Evolutionary conservation across 2,113 vertebrate genomes (phyloP), one percentile per base, ranked within the genome.

Genomic region (Ageneiosus marmoratus): DNA sequence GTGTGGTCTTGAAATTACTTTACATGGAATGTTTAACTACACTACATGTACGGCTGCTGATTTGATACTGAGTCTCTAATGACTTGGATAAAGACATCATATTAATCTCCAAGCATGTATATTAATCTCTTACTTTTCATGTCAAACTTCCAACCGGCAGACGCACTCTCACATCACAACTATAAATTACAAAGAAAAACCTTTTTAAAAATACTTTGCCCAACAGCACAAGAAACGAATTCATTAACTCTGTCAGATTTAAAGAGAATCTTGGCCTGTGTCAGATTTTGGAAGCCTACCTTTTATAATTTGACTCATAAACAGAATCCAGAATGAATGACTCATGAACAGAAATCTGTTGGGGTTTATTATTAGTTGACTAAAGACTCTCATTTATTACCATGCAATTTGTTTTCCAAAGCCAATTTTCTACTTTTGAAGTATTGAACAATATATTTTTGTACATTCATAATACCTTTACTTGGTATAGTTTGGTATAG

Each of bases 371-470:
- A 91, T 88, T 88, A 88, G 82, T 73, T 44, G 60, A 87, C 82
- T 87, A 83, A 88, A 91, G 90, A 88, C 85, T 92, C 86, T 79
- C 76, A 41, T 73, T 91, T 94, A 92, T 87, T 88, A 91, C 87
- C 81, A 83, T 70, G 76, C 90, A 86, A 85, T 89, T 88, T 69
- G 83, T 88, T 89, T 89, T 84, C 86, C 77, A 34, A 82, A 84
- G 82, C 84, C 87, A 84, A 88, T 89, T 90, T 89, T 80, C 75
- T 55, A 37, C 84, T 92, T 93, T 90, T n/a, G 87, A 92, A 87
- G 88, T 89, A 53, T 81, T 84, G 87, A 90, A 90, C 86, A 88
- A 86, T 90, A 85, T 85, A 74, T 84, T 86, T 89, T 88, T 86
- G 82, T 88, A 74, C 82, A 86, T 88, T 88, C 63, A 79, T 92